A percentile compares a stretch with the other conserved stretches of the same genome.
Evolutionary conservation across 2,113 vertebrate genomes (phyloP).

Genomic region (Chamaea fasciata): DNA sequence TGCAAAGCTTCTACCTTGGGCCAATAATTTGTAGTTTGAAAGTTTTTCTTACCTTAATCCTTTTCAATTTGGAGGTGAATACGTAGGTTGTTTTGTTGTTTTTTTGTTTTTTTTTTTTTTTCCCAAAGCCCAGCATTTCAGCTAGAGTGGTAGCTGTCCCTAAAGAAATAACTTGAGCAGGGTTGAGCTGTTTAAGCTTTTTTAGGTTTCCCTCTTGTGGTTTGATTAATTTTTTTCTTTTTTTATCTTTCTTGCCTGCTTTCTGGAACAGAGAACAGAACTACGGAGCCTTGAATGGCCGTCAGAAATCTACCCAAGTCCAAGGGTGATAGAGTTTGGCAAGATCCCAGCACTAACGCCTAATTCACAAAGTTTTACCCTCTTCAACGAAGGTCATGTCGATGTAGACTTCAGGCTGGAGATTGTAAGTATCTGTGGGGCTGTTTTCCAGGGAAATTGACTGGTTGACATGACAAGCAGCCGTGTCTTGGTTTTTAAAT

Average conservation of each 20-base stretch:
- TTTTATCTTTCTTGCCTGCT: not conserved
- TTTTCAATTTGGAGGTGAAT: not conserved
- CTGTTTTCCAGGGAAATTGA: not conserved
- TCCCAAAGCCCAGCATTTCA: not conserved
- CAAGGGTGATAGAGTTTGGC: constrained; percentile 76
- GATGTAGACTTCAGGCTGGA: constrained; percentile 71
- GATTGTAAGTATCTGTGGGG: constrained; percentile 70
- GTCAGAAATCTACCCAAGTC: constrained; percentile 51
- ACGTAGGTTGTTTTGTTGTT: not conserved
- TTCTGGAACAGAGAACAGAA: constrained; percentile 62
- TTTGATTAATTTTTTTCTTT: not conserved
- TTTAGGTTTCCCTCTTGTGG: not conserved
- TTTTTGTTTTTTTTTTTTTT: not conserved
- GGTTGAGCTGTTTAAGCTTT: not conserved
- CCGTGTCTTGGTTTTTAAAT: not conserved
- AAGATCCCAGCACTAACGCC: constrained; percentile 76
- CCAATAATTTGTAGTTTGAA: not conserved
- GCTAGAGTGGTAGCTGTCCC: not conserved
- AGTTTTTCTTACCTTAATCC: not conserved
- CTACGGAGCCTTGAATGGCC: constrained; percentile 73
- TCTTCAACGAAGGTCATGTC: constrained; percentile 79
- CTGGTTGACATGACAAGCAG: not conserved
- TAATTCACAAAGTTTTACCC: constrained; percentile 58
- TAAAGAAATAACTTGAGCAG: not conserved
- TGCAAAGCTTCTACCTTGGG: not conserved